phyloP scores from a whole-genome alignment of 2,113 vertebrate species.

The Cavia porcellus region DNA sequence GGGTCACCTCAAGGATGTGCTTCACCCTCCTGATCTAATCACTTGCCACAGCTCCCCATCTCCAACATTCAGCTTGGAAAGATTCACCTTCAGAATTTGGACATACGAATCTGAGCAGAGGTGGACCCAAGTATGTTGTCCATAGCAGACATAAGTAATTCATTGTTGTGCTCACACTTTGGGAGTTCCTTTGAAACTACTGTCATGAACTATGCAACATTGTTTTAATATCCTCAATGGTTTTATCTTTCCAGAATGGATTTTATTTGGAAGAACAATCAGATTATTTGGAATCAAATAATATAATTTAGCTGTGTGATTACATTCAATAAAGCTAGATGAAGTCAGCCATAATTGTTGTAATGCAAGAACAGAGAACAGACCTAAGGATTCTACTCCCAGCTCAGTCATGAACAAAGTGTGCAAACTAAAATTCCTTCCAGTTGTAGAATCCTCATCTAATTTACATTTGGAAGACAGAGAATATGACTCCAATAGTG shows the following conservation, averaged over 20 bases:
- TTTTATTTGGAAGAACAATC: background rate
- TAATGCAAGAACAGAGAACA: background rate
- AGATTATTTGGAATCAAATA: background rate
- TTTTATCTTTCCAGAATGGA: background rate
- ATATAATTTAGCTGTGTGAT: background rate
- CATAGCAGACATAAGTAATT: background rate
- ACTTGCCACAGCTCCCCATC: background rate
- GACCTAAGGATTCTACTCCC: background rate
- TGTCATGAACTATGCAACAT: background rate
- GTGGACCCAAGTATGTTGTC: background rate
- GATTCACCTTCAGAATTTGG: background rate
- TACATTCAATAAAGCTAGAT: background rate
- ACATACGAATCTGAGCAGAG: background rate
- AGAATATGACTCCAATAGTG: background rate
- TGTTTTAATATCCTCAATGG: background rate
- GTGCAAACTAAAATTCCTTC: background rate
- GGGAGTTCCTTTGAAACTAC: background rate
- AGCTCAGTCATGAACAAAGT: background rate
- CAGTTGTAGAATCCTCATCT: conserved; percentile 7
- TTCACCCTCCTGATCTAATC: background rate
- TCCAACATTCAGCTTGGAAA: background rate
- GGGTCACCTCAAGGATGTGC: background rate
- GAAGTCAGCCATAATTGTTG: background rate
- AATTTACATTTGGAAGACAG: background rate
- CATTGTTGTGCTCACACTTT: background rate